Percentiles rank a stretch among this genome's conserved stretches.
These are phyloP conservation scores for Hippocampus kuda DNA, from an alignment of 2,797 vertebrate genomes.

Conservation along the genomic window DNA sequence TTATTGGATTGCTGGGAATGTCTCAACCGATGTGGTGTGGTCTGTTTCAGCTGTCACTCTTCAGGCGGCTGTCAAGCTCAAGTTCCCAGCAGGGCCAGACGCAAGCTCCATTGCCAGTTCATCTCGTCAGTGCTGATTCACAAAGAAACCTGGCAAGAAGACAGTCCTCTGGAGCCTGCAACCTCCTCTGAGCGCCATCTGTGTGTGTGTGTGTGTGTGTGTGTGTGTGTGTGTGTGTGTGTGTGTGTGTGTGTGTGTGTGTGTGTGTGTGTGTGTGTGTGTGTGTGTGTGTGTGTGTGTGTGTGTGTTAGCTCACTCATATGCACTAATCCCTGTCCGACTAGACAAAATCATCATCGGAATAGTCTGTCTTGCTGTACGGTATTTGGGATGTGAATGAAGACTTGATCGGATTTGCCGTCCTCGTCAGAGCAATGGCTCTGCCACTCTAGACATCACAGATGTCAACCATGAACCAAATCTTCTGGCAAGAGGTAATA, in stretches of 20 bases:
- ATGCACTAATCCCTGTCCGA: too few species aligned
- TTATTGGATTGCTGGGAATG: too few species aligned
- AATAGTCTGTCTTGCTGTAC: too few species aligned
- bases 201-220: conserved; percentile 14
- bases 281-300: conserved; percentile 12
- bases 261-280: not conserved
- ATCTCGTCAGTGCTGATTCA: conserved; percentile 30
- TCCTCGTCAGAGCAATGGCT: too few species aligned
- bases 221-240: conserved; percentile 13
- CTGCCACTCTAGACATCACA: not conserved
- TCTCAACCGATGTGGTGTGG: not conserved
- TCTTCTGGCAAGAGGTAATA: not conserved
- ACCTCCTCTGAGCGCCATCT: conserved; percentile 63
- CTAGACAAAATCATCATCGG: too few species aligned
- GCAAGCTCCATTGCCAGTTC: conserved; percentile 12
- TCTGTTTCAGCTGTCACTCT: conserved; percentile 72
- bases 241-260: conserved; percentile 10
- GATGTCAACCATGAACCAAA: not conserved
- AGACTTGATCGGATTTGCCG: not conserved
- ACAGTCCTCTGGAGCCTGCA: conserved; percentile 65
- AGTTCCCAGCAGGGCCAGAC: conserved; percentile 7
- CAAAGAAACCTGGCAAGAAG: conserved; percentile 34
- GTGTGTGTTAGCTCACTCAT: too few species aligned
- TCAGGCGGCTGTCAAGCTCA: conserved; percentile 67
- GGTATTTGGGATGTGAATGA: too few species aligned